Evolutionary conservation across 2,797 vertebrate genomes (phyloP), one percentile per base, ranked within the genome.

Genomic region (Siniperca undulata): DNA sequence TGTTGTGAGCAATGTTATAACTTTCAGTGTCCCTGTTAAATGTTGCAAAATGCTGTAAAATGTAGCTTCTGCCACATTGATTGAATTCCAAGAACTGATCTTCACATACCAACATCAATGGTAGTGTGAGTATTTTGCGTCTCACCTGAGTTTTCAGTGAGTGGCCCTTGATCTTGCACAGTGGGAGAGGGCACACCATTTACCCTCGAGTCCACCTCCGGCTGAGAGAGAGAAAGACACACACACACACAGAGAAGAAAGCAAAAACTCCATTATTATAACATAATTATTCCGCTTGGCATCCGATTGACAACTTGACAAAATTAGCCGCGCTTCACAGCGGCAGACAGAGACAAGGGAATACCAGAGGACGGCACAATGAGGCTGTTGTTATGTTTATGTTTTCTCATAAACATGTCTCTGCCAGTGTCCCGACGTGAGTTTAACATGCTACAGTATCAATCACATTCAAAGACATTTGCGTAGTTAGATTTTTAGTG

Each of bases 151-250:
- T 96, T 96, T 86, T 97, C 97, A 64, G 94, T 89, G 84, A 96
- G 97, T 34, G 94, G 94, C 80, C 93, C 93, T 48, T 86, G 65
- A 62, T 97, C 97, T 53, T 96, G 96, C 83, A 95, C 96, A 36
- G 95, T 85, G 70, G 96, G 97, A 2, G 97, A 96, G 24, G 97
- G 97, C 70, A 97, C 78, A 1, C 97, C 97, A 0, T 99, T 99
- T 86, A 98, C 88, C 72, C 94, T 95, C 4, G 95, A 92, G 87
- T 99, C 97, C 3, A 96, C 93, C 71, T 98, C 97, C 0, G 97
- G 97, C 97, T 98, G 91, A 71, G 42, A 66, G 74, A 61, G 86
- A 62, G 58, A 77, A 55, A 59, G 19, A 66, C 34, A 55, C 2
- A 38, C 10, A 46, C 12, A 50, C 30, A 56, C 3, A 53, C 61